Evolutionary conservation across 2,888 invertebrate species (phyloP).

Genomic region (Drosophila paranaensis): DNA sequence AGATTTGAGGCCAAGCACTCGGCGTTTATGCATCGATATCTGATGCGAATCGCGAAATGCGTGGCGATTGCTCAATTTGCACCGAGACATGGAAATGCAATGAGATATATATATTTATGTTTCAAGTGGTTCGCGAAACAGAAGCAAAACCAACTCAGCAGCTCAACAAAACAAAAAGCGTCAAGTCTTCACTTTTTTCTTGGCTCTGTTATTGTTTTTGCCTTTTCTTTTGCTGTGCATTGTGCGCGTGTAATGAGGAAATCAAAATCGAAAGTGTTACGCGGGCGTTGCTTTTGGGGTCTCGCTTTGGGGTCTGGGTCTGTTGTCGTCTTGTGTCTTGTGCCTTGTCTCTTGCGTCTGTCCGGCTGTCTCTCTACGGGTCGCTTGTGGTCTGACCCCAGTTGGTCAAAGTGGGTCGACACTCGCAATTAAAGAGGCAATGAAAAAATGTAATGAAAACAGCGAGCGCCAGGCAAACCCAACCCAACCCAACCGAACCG

Average conservation of each 20-base stretch:
- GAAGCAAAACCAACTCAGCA: slow-evolving; percentile 25
- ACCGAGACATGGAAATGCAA: slow-evolving; percentile 35
- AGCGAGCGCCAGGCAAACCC: slow-evolving; percentile 6
- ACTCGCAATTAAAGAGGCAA: slow-evolving; percentile 68
- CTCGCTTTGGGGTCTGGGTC: slow-evolving; percentile 34
- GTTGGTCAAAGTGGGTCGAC: slow-evolving; percentile 56
- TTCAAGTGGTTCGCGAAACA: slow-evolving; percentile 28
- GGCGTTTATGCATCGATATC: not conserved
- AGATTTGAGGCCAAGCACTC: slow-evolving; percentile 9
- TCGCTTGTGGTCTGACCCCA: slow-evolving; percentile 47
- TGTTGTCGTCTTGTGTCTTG: slow-evolving; percentile 5
- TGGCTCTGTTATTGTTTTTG: slow-evolving; percentile 13
- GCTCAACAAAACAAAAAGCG: slow-evolving; percentile 3
- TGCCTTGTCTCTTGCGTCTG: not conserved
- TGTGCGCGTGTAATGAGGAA: slow-evolving; percentile 62
- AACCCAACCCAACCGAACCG: slow-evolving; percentile 7
- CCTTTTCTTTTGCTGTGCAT: slow-evolving; percentile 36
- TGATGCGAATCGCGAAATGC: slow-evolving; percentile 22
- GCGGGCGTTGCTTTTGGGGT: slow-evolving; percentile 60
- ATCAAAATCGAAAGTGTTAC: slow-evolving; percentile 75
- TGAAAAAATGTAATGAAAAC: slow-evolving; percentile 56
- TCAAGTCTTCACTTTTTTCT: slow-evolving; percentile 52
- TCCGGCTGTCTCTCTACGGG: slow-evolving; percentile 9
- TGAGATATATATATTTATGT: slow-evolving; percentile 28
- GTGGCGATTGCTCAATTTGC: slow-evolving; percentile 48